phyloP scores from a whole-genome alignment of 2,797 vertebrate genomes.

The Micrastur ruficollis region DNA sequence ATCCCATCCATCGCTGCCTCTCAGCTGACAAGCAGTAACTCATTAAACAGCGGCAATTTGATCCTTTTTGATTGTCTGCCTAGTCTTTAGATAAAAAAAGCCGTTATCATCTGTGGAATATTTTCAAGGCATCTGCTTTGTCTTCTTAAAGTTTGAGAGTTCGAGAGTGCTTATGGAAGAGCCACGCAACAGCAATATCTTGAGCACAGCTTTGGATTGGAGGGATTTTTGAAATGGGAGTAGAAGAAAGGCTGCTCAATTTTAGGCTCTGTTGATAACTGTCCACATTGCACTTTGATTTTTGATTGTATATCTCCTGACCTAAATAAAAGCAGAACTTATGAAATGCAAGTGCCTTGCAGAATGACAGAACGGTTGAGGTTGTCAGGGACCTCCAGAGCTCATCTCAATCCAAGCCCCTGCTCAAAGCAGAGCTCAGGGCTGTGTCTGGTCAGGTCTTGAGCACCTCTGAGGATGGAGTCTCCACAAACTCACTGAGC shows the following conservation, averaged over 20 bases:
- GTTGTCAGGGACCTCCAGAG: not conserved
- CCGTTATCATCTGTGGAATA: rapidly evolving
- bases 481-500: not conserved
- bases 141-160: not conserved
- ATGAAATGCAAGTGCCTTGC: not conserved
- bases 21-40: not conserved
- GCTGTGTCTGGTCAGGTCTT: not conserved
- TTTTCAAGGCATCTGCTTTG: not conserved
- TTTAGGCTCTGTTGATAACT: not conserved
- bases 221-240: not conserved
- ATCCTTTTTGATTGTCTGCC: not conserved
- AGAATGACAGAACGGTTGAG: not conserved
- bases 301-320: not conserved
- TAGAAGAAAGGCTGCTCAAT: not conserved
- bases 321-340: not conserved
- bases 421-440: not conserved
- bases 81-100: not conserved
- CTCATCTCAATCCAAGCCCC: not conserved
- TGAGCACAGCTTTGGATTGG: not conserved
- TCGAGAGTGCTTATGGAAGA: not conserved
- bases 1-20: not conserved
- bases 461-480: not conserved
- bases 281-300: not conserved
- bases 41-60: not conserved
- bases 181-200: not conserved